Evolutionary conservation across 2,888 invertebrate species (phyloP).

Genomic region (Eilema caniola): DNA sequence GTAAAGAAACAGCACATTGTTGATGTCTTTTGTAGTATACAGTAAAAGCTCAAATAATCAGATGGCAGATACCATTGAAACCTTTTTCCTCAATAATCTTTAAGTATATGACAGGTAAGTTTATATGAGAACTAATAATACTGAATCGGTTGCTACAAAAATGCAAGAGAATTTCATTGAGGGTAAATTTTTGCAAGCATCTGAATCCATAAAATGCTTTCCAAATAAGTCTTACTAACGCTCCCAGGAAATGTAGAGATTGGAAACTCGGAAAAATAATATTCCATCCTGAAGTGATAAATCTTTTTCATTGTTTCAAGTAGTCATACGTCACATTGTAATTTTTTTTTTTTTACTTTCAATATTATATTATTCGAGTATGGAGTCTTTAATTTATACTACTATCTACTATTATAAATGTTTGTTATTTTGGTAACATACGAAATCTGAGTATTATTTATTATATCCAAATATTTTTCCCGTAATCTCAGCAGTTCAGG

Average conservation of each 20-base stretch:
- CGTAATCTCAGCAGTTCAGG: neutral
- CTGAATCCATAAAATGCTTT: conserved; percentile 3
- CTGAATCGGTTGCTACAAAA: neutral
- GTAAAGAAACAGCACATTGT: too few species aligned
- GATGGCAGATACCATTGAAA: too few species aligned
- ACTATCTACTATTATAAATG: too few species aligned
- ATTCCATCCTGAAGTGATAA: neutral
- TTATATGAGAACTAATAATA: neutral
- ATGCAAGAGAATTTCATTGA: neutral
- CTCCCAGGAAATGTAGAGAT: neutral
- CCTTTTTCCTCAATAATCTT: too few species aligned
- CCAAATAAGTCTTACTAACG: conserved; percentile 4
- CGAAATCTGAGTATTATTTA: neutral
- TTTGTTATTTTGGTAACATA: neutral
- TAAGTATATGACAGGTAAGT: too few species aligned
- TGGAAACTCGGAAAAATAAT: conserved; percentile 1
- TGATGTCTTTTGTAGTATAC: too few species aligned
- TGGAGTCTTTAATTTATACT: too few species aligned
- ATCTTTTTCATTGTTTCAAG: neutral
- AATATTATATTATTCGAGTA: too few species aligned
- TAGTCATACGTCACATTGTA: neutral
- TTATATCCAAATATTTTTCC: neutral
- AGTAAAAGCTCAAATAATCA: too few species aligned
- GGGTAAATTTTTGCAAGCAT: neutral
- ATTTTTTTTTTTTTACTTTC: too few species aligned